phyloP scores from a whole-genome alignment of 2,113 vertebrate species.

The Myrmecobius fasciatus region DNA sequence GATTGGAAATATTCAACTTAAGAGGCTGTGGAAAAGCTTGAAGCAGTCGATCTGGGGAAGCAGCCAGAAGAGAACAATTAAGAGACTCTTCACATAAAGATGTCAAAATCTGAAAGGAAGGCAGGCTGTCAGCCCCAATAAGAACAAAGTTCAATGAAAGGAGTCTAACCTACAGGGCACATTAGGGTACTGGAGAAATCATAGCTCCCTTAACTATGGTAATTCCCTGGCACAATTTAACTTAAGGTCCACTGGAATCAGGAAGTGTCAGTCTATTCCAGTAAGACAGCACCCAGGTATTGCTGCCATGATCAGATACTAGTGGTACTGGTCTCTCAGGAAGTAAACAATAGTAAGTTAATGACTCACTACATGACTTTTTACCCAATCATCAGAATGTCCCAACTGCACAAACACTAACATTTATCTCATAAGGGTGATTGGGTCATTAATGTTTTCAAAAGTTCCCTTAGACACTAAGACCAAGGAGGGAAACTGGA shows the following conservation, averaged over 20 bases:
- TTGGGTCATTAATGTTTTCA: constrained; percentile 60
- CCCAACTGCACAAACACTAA: constrained; percentile 33
- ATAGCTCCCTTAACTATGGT: constrained; percentile 4
- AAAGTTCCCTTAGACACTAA: constrained; percentile 31
- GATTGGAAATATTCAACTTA: constrained; percentile 11
- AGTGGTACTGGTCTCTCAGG: neutral
- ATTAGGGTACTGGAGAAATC: neutral
- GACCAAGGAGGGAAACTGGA: constrained; percentile 23
- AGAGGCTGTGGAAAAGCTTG: constrained; percentile 21
- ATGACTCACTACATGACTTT: constrained; percentile 52
- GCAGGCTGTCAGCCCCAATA: neutral
- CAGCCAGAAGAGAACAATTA: constrained; percentile 14
- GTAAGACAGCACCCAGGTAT: neutral
- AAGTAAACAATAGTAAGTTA: constrained; percentile 43
- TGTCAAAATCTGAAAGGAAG: neutral
- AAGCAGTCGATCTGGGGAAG: constrained; percentile 23
- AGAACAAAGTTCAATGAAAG: neutral
- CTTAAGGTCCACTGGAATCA: neutral
- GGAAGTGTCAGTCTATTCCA: neutral
- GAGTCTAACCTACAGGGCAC: neutral
- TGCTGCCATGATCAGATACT: constrained; percentile 24
- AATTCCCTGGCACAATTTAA: constrained; percentile 47
- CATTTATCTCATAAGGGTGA: constrained; percentile 16
- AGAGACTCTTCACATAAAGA: constrained; percentile 15
- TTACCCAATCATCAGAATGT: constrained; percentile 22